A percentile compares a stretch with the other conserved stretches of the same genome.
Evolutionary conservation across 2,888 invertebrate species (phyloP).

Genomic region (Drosophila anceps): DNA sequence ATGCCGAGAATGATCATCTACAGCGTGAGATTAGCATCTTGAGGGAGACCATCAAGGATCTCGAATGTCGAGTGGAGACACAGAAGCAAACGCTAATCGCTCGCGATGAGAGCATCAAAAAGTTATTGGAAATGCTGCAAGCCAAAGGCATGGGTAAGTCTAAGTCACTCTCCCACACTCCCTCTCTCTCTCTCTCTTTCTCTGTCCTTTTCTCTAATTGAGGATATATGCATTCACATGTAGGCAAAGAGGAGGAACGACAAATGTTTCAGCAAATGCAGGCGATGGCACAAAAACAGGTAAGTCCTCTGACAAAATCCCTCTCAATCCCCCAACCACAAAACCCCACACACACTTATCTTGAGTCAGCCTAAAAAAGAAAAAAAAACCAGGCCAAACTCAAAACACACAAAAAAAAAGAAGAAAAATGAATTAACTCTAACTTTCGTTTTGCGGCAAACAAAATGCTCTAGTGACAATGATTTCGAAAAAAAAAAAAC

Average conservation of each 20-base stretch:
- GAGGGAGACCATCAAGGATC: constrained; percentile 97
- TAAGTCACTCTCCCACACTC: background rate
- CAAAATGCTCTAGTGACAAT: constrained; percentile 79
- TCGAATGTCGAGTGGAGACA: constrained; percentile 98
- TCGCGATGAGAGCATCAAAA: constrained; percentile 99
- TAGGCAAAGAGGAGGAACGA: constrained; percentile 97
- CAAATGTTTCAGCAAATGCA: constrained; percentile 99
- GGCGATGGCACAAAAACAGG: constrained; percentile 98
- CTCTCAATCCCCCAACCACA: constrained; percentile 9
- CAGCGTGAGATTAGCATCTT: constrained; percentile 96
- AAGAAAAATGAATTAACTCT: constrained; percentile 34
- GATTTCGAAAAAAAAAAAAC: constrained; percentile 64
- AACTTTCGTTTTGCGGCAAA: constrained; percentile 65
- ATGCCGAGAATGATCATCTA: constrained; percentile 97
- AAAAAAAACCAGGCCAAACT: constrained; percentile 12
- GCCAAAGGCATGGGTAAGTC: constrained; percentile 97
- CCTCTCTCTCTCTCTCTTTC: background rate
- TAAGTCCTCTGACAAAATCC: constrained; percentile 84
- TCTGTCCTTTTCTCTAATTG: background rate
- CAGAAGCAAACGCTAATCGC: constrained; percentile 99
- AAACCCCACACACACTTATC: constrained; percentile 12
- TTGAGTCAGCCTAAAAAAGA: constrained; percentile 20
- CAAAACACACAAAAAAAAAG: constrained; percentile 11
- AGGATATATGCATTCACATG: constrained; percentile 1
- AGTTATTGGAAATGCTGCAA: constrained; percentile 98